Percentiles rank a stretch among this genome's conserved stretches.
Conservation (phyloP, 2,113 vertebrate genomes). For the Pelobates fuscus region DNA sequence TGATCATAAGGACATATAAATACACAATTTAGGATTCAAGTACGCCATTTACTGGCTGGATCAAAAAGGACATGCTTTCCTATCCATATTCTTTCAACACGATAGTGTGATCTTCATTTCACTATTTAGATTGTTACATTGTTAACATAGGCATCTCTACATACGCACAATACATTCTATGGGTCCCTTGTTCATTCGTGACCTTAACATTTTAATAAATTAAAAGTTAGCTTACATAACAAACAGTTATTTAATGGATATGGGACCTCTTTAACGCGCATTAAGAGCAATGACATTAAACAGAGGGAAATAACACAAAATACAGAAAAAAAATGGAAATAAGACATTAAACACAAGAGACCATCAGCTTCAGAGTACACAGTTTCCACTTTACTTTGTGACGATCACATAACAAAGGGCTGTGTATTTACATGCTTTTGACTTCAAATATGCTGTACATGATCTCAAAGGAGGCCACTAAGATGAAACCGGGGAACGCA, state of each 20-base stretch:
- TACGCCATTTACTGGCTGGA: no score
- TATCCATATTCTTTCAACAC: no score
- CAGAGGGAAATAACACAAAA: constrained; percentile 29
- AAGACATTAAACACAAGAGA: constrained; percentile 49
- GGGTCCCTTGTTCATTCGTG: constrained; percentile 33
- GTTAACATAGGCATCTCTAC: constrained; percentile 21
- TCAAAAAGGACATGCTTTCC: no score
- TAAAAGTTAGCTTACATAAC: constrained; percentile 32
- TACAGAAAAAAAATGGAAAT: constrained; percentile 32
- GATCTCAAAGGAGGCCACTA: constrained; percentile 52
- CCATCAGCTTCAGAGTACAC: constrained; percentile 49
- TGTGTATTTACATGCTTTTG: constrained; percentile 52
- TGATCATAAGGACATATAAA: no score
- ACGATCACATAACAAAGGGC: constrained; percentile 36
- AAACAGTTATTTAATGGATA: constrained; percentile 6
- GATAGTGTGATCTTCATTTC: neutral
- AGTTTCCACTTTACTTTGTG: constrained; percentile 45
- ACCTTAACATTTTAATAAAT: constrained; percentile 42
- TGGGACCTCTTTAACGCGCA: constrained; percentile 26
- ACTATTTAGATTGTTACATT: constrained; percentile 14
- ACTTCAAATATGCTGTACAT: constrained; percentile 50
- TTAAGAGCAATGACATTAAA: constrained; percentile 45
- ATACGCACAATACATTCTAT: constrained; percentile 29
- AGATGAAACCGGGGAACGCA: constrained; percentile 28
- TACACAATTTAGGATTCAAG: no score